Percentiles rank a stretch among this genome's conserved stretches.
These are phyloP conservation scores for Gulo gulo DNA, from an alignment of 2,113 vertebrate species.

Conservation along the genomic window DNA sequence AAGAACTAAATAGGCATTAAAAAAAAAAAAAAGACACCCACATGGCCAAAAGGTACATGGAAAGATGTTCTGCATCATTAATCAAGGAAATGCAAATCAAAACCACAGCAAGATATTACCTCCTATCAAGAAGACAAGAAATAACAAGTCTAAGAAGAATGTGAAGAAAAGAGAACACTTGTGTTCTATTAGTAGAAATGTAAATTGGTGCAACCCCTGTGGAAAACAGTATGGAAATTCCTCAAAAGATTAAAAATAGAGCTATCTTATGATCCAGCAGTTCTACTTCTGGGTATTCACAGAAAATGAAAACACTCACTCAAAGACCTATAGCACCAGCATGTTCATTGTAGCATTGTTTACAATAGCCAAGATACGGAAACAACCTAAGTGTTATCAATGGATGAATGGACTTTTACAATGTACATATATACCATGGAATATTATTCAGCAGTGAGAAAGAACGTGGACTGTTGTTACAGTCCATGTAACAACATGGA, in stretches of 20 bases:
- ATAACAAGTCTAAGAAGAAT: neutral
- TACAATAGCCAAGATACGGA: neutral
- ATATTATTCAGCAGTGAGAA: neutral
- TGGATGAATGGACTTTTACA: neutral
- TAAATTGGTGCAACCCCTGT: neutral
- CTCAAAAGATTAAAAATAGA: neutral
- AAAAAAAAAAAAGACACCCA: neutral
- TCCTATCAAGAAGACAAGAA: neutral
- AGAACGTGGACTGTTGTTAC: neutral
- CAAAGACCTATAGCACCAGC: neutral
- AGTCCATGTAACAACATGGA: neutral
- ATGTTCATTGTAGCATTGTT: neutral
- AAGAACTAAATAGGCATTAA: neutral
- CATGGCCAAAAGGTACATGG: neutral
- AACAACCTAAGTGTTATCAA: neutral
- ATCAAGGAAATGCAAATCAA: neutral
- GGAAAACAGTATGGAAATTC: neutral
- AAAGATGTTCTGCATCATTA: neutral
- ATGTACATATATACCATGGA: neutral
- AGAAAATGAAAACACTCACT: neutral
- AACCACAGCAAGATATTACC: neutral
- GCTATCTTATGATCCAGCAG: neutral
- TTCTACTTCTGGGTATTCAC: neutral
- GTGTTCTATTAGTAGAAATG: neutral
- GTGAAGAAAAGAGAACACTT: neutral